Evolutionary conservation across 2,797 vertebrate genomes (phyloP).

Genomic region (Nyctalus aviator): DNA sequence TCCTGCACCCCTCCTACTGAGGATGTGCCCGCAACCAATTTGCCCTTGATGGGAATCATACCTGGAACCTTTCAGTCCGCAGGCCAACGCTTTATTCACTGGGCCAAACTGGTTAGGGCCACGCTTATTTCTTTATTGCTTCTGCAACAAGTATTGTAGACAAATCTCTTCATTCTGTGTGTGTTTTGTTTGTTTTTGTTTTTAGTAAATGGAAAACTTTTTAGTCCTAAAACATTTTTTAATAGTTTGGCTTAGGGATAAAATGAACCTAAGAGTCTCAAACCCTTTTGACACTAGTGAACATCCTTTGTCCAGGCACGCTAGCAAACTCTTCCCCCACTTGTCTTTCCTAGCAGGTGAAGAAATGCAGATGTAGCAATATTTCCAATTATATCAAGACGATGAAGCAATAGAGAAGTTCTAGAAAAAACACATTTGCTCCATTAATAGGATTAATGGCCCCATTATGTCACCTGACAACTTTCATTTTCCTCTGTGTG

Average conservation of each 20-base stretch:
- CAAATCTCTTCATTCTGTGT: neutral
- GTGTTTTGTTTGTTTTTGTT: neutral
- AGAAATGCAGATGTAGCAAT: neutral
- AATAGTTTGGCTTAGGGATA: neutral
- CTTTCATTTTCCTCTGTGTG: slow-evolving; percentile 64
- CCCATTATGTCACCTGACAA: slow-evolving; percentile 36
- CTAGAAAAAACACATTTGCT: slow-evolving; percentile 50
- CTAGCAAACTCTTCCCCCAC: neutral
- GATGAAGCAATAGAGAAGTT: slow-evolving; percentile 52
- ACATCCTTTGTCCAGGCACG: neutral
- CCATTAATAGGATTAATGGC: slow-evolving; percentile 73
- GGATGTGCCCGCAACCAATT: no score
- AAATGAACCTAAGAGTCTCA: neutral
- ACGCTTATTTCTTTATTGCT: neutral
- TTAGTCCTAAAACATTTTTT: neutral
- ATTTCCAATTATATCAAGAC: slow-evolving; percentile 60
- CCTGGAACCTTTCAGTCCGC: no score
- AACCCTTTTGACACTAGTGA: neutral
- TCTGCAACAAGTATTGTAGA: neutral
- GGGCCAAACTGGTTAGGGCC: no score
- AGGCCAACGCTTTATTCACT: no score
- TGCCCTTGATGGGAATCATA: no score
- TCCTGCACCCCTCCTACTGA: no score
- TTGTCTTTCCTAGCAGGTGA: neutral
- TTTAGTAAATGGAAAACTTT: neutral